phyloP scores from a whole-genome alignment of 2,113 vertebrate genomes.

The Xenus cinereus region DNA sequence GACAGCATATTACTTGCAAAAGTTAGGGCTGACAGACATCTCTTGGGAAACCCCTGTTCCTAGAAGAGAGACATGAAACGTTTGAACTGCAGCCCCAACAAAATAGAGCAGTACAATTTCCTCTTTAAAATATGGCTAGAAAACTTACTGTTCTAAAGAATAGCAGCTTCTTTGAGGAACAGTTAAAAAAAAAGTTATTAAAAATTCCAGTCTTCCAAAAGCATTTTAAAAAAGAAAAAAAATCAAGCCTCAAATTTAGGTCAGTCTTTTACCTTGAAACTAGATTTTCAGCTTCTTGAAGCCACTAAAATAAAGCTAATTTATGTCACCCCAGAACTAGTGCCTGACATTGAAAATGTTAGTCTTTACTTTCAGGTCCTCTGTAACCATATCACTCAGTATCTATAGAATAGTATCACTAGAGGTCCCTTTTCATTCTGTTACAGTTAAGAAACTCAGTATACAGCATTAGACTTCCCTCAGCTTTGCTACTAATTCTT shows the following conservation, averaged over 20 bases:
- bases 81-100: neutral
- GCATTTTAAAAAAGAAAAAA: neutral
- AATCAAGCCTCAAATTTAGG: neutral
- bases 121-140: neutral
- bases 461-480: neutral
- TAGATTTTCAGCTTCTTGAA: neutral
- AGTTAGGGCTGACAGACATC: neutral
- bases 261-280: neutral
- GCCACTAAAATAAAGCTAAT: neutral
- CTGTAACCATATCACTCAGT: neutral
- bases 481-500: conserved; percentile 17
- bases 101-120: neutral
- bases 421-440: neutral
- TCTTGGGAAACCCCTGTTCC: neutral
- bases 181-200: neutral
- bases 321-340: neutral
- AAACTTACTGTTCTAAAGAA: neutral
- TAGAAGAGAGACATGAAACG: neutral
- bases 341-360: neutral
- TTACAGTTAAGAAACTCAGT: neutral
- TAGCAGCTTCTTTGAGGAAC: neutral
- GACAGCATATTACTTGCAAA: neutral
- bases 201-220: neutral
- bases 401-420: neutral
- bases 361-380: neutral